phyloP scores from a whole-genome alignment of 2,888 invertebrate species.

The Petrophora chlorosata region DNA sequence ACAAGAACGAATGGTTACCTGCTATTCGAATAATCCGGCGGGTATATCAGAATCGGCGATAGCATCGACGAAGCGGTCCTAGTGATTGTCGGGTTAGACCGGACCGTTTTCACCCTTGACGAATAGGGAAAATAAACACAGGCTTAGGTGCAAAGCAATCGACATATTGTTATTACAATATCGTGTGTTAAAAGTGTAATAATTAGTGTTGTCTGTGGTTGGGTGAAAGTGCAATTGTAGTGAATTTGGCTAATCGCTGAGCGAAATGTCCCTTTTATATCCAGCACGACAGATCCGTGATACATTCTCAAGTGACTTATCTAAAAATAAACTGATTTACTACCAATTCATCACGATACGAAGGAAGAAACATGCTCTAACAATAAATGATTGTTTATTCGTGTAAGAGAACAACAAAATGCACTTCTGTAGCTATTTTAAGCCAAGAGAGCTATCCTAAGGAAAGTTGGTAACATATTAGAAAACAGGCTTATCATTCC shows the following conservation, averaged over 20 bases:
- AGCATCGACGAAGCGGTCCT: slow-evolving; percentile 82
- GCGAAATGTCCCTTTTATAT: not conserved
- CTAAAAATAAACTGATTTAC: too few relatives aligned
- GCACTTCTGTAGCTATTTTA: too few relatives aligned
- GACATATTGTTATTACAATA: slow-evolving; percentile 55
- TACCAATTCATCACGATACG: too few relatives aligned
- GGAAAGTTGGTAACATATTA: too few relatives aligned
- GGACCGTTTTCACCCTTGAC: slow-evolving; percentile 81
- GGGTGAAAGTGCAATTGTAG: slow-evolving; percentile 31
- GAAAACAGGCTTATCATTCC: too few relatives aligned
- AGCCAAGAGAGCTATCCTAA: too few relatives aligned
- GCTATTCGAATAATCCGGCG: slow-evolving; percentile 79
- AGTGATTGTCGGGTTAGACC: slow-evolving; percentile 82
- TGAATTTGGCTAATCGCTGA: slow-evolving; percentile 11
- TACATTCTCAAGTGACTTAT: not conserved
- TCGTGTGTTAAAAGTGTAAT: slow-evolving; percentile 33
- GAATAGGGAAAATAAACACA: slow-evolving; percentile 69
- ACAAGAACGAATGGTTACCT: slow-evolving; percentile 62
- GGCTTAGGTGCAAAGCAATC: slow-evolving; percentile 76
- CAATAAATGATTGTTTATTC: too few relatives aligned
- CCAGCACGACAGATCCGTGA: not conserved
- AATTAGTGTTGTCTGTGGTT: slow-evolving; percentile 13
- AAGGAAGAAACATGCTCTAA: not conserved
- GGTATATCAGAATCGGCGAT: slow-evolving; percentile 82
- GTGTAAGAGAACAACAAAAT: not conserved